Evolutionary conservation across 2,797 vertebrate genomes (phyloP).

Genomic region (Ambastaia sidthimunki): DNA sequence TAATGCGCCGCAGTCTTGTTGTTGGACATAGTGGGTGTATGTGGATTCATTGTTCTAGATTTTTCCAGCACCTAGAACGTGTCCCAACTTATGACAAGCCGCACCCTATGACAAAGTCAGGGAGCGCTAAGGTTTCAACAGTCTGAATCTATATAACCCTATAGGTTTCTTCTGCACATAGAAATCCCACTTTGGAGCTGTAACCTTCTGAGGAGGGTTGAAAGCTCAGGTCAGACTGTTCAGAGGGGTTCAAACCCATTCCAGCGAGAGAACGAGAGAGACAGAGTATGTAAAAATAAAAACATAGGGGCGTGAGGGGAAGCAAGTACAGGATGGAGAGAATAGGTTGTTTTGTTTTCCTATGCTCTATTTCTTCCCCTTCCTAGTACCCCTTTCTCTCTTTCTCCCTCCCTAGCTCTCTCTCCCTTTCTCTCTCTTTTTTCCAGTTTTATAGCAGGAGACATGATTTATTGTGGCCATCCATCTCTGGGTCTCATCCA

Average conservation of each 20-base stretch:
- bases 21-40: slow-evolving; percentile 22
- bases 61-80: slow-evolving; percentile 52
- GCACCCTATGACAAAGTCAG: slow-evolving; percentile 43
- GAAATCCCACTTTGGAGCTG: slow-evolving; percentile 33
- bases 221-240: slow-evolving; percentile 34
- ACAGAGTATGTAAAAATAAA: background rate
- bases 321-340: slow-evolving; percentile 49
- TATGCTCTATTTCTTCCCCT: slow-evolving; percentile 59
- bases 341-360: slow-evolving; percentile 85
- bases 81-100: slow-evolving; percentile 48
- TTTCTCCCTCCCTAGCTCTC: slow-evolving; percentile 62
- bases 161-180: slow-evolving; percentile 25
- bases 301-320: slow-evolving; percentile 36
- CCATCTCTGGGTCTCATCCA: slow-evolving; percentile 99
- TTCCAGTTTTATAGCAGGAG: slow-evolving; percentile 95
- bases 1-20: slow-evolving; percentile 18
- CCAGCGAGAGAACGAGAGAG: background rate
- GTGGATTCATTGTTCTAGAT: slow-evolving; percentile 34
- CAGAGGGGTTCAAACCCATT: slow-evolving; percentile 28
- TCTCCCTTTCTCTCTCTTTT: slow-evolving; percentile 39
- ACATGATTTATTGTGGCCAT: slow-evolving; percentile 99
- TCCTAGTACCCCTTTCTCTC: slow-evolving; percentile 45
- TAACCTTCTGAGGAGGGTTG: slow-evolving; percentile 32
- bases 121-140: slow-evolving; percentile 15
- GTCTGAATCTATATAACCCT: slow-evolving; percentile 15